Percentiles rank a stretch among this genome's conserved stretches.
Evolutionary conservation across 2,797 vertebrate genomes (phyloP).

Genomic region (Vespertilio murinus): DNA sequence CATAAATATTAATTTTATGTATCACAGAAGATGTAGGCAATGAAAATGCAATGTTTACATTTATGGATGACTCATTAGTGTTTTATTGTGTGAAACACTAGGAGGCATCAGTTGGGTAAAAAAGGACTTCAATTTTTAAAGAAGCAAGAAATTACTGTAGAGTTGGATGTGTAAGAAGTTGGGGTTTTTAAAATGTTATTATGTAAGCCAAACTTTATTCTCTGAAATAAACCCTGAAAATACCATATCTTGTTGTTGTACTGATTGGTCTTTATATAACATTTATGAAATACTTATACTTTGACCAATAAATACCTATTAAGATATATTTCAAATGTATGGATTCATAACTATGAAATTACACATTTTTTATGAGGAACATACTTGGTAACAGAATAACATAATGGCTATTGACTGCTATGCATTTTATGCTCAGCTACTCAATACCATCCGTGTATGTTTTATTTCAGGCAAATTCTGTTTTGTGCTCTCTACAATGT

Average conservation of each 20-base stretch:
- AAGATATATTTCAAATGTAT: slow-evolving; percentile 52
- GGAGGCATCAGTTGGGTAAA: slow-evolving; percentile 86
- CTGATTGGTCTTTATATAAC: slow-evolving; percentile 43
- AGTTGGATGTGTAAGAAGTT: slow-evolving; percentile 73
- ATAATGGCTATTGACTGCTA: slow-evolving; percentile 44
- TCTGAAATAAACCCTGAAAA: slow-evolving; percentile 59
- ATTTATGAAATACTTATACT: slow-evolving; percentile 36
- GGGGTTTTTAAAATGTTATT: slow-evolving; percentile 69
- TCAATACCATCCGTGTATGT: slow-evolving; percentile 16
- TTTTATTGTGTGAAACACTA: slow-evolving; percentile 85
- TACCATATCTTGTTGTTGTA: slow-evolving; percentile 26
- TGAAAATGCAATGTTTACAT: slow-evolving; percentile 83
- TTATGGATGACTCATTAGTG: slow-evolving; percentile 84
- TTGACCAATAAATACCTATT: slow-evolving; percentile 58
- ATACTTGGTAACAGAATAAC: slow-evolving; percentile 51
- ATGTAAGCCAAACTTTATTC: slow-evolving; percentile 59
- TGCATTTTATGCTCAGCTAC: slow-evolving; percentile 62
- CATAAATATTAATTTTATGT: slow-evolving; percentile 85
- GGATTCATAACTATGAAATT: slow-evolving; percentile 29
- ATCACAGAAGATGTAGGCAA: slow-evolving; percentile 79
- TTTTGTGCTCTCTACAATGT: slow-evolving; percentile 24
- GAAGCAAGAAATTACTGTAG: slow-evolving; percentile 79
- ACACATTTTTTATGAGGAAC: slow-evolving; percentile 41
- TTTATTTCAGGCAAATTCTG: slow-evolving; percentile 58
- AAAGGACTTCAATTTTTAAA: slow-evolving; percentile 81